Percentiles rank a stretch among this genome's conserved stretches.
Evolutionary conservation across 2,113 vertebrate species (phyloP).

Genomic region (Gymnobelideus leadbeateri): DNA sequence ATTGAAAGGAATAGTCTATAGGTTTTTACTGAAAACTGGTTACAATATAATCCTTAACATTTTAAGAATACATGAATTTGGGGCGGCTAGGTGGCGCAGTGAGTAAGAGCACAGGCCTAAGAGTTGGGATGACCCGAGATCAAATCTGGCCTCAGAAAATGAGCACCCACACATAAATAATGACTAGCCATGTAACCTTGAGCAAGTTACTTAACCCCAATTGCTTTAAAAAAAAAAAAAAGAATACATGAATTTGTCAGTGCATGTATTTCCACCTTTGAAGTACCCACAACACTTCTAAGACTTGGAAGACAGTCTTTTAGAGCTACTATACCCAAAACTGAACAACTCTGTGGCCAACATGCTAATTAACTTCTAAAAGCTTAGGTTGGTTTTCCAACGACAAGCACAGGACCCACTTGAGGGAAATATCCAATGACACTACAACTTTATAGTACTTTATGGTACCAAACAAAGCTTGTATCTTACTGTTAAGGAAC

Average conservation of each 20-base stretch:
- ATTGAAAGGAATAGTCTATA: not conserved
- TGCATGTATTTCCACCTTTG: not conserved
- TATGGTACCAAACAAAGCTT: not conserved
- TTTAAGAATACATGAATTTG: no score
- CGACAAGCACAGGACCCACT: not conserved
- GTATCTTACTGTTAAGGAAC: not conserved
- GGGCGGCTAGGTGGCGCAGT: no score
- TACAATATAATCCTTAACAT: not conserved
- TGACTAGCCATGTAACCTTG: no score
- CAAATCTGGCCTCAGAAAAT: no score
- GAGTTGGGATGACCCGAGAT: no score
- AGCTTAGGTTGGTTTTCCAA: not conserved
- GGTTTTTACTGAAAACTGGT: not conserved
- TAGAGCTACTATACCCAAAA: not conserved
- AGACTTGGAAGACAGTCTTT: not conserved
- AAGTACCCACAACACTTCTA: not conserved
- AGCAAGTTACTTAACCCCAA: no score
- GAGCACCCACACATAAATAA: no score
- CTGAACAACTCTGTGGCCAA: not conserved
- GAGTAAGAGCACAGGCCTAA: no score
- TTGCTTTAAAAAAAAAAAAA: not conserved
- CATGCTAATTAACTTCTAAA: not conserved
- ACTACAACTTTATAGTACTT: not conserved
- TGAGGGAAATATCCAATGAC: not conserved
- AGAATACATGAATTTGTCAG: not conserved